Evolutionary conservation across 2,888 invertebrate species (phyloP).

Genomic region (Acronicta alni): DNA sequence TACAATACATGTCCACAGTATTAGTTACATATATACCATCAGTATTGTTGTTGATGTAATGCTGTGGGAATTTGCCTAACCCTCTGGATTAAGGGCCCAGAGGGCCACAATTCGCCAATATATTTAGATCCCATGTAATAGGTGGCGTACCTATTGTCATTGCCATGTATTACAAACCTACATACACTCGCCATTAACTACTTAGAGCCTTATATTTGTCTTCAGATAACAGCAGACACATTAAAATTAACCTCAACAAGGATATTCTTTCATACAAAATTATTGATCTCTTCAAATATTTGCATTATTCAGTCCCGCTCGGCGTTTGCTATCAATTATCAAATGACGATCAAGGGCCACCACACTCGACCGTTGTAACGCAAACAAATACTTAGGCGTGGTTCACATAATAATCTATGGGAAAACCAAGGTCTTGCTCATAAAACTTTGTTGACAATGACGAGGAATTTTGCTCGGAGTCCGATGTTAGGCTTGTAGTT

Average conservation of each 20-base stretch:
- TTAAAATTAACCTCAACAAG: slow-evolving; percentile 61
- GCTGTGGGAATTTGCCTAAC: too few species aligned
- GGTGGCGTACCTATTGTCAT: too few species aligned
- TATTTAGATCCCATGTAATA: too few species aligned
- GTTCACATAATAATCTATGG: slow-evolving; percentile 57
- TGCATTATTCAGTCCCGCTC: slow-evolving; percentile 62
- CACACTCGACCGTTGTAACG: slow-evolving; percentile 74
- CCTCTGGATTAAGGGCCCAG: too few species aligned
- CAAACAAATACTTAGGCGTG: slow-evolving; percentile 74
- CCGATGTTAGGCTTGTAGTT: slow-evolving; percentile 16
- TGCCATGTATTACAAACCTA: too few species aligned
- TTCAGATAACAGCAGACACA: slow-evolving; percentile 5
- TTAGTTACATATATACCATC: too few species aligned
- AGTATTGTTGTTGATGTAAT: too few species aligned
- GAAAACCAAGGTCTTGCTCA: slow-evolving; percentile 61
- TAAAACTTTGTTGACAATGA: slow-evolving; percentile 50
- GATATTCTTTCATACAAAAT: slow-evolving; percentile 70
- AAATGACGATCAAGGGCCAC: slow-evolving; percentile 74
- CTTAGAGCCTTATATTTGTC: slow-evolving; percentile 1
- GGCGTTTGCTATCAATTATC: slow-evolving; percentile 72
- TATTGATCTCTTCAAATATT: slow-evolving; percentile 74
- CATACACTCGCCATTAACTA: too few species aligned
- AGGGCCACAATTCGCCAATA: too few species aligned
- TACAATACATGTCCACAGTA: too few species aligned
- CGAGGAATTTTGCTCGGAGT: slow-evolving; percentile 46